Evolutionary conservation across 2,113 vertebrate genomes (phyloP).

Genomic region (Etia nguti): DNA sequence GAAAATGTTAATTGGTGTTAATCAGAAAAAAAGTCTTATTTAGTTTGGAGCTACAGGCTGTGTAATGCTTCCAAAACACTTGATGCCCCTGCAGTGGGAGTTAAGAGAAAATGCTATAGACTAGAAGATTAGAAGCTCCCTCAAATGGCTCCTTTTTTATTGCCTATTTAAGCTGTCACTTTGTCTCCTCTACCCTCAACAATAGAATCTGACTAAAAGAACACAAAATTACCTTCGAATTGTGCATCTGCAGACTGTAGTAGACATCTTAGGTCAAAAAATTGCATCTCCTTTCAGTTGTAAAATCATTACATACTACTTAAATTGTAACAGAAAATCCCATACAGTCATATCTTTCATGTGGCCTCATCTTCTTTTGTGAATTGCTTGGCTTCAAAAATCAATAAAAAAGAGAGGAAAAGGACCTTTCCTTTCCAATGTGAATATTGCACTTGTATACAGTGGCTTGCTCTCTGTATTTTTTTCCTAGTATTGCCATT

Average conservation of each 20-base stretch:
- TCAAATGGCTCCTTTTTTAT: background rate
- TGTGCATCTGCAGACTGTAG: background rate
- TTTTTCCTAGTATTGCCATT: background rate
- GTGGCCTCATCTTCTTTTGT: background rate
- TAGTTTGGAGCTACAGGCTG: slow-evolving; percentile 5
- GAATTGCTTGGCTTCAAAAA: background rate
- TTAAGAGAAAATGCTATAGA: background rate
- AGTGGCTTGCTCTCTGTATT: background rate
- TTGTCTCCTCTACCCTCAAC: background rate
- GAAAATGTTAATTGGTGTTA: slow-evolving; percentile 27
- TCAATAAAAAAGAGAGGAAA: background rate
- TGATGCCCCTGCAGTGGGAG: background rate
- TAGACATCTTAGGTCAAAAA: background rate
- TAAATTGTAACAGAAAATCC: background rate
- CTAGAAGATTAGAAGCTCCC: background rate
- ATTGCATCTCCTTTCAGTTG: background rate
- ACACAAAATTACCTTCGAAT: background rate
- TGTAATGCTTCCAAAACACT: background rate
- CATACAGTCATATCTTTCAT: background rate
- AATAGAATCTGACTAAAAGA: background rate
- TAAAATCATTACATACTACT: background rate
- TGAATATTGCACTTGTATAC: background rate
- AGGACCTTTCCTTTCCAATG: background rate
- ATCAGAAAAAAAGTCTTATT: slow-evolving; percentile 12
- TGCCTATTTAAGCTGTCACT: background rate